Evolutionary conservation across 2,113 vertebrate species (phyloP), one percentile per base, ranked within the genome.

Genomic region (Notothenia rossii): DNA sequence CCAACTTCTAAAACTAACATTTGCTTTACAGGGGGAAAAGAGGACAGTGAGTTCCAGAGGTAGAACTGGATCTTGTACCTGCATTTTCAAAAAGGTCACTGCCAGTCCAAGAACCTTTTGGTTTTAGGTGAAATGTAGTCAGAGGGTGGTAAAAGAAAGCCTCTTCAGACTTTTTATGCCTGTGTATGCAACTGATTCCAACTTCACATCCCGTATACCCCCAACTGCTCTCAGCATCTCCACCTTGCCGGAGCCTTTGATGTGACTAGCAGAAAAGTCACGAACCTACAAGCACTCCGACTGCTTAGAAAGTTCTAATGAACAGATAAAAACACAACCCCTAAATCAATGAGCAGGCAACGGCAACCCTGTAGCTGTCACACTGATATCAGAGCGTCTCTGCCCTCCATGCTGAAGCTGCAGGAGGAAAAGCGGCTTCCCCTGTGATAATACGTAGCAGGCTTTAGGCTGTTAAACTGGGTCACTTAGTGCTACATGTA

Each of bases 1-100:
- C 89, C 81, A 65, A 86, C 88, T 87, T 90, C 88, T 85, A 90
- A 91, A 92, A 91, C 91, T 89, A 94, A 93, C 91, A 92, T 93
- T 94, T 93, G 88, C 86, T 91, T 89, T 87, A 77, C 79, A 53
- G 79, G 65, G 72, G 10, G 63, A 6, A 48, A 68, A 25, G 25
- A 33, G 25, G 36, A 58, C 67, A 6, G n/a, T 5, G 14, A 25
- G 64, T 74, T 72, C 56, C 80, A 69, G 71, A 79, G 78, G 80
- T 79, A 67, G 75, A 83, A 43, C 77, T 70, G 56, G 51, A 68
- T 77, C 63, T 46, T 78, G 49, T 75, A 46, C 63, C 77, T 75
- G 56, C 36, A 7, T 40, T 67, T 84, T 83, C 68, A 43, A 8
- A 87, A 83, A 85, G 87, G 87, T 90, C 81, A 69, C 72, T 18